phyloP scores from a whole-genome alignment of 2,113 vertebrate species.

The Elgaria multicarinata region DNA sequence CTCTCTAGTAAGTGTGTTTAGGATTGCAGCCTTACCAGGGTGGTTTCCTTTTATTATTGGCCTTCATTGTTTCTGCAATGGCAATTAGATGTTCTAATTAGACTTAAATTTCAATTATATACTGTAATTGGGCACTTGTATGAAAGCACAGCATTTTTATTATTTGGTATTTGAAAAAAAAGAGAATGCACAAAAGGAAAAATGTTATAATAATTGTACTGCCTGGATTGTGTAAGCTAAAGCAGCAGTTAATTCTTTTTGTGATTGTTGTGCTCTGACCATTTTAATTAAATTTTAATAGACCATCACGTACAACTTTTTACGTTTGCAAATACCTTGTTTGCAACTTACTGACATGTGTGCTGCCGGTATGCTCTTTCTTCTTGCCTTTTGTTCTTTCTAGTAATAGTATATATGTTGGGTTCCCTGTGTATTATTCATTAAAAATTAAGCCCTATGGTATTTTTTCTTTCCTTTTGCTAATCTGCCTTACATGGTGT shows the following conservation, averaged over 20 bases:
- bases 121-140: not conserved
- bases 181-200: slow-evolving; percentile 26
- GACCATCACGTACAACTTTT: slow-evolving; percentile 34
- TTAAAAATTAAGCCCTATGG: slow-evolving; percentile 51
- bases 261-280: not conserved
- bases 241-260: not conserved
- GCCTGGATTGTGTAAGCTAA: slow-evolving; percentile 2
- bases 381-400: slow-evolving; percentile 65
- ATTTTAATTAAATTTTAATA: slow-evolving; percentile 26
- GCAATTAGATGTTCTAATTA: slow-evolving; percentile 1
- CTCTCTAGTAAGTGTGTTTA: not conserved
- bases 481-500: slow-evolving; percentile 46
- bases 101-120: slow-evolving; percentile 1
- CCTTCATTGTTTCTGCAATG: not conserved
- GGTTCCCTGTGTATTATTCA: slow-evolving; percentile 53
- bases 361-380: slow-evolving; percentile 66
- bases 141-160: slow-evolving; percentile 2
- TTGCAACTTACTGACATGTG: slow-evolving; percentile 66
- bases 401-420: slow-evolving; percentile 61
- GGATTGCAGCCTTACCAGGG: not conserved
- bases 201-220: not conserved
- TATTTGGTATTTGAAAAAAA: not conserved
- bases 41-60: not conserved
- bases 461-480: slow-evolving; percentile 59
- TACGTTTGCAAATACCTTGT: slow-evolving; percentile 69